These are phyloP conservation scores for Melanotaenia trifasciata DNA, from an alignment of 2,797 vertebrate species.

Conservation along the genomic window DNA sequence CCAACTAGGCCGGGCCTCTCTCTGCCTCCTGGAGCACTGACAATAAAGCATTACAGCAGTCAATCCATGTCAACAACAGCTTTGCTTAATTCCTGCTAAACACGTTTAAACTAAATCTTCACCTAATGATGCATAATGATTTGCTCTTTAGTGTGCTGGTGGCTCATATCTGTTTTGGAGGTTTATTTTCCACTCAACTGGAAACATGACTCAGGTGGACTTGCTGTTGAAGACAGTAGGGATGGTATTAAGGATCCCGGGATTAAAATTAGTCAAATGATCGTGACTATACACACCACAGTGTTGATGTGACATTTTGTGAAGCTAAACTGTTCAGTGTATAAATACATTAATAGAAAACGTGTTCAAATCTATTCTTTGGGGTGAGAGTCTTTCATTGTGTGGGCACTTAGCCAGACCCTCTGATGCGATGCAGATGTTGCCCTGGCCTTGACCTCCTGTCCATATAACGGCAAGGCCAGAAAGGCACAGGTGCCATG, in stretches of 20 bases:
- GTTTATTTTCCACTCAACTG: slow-evolving; percentile 71
- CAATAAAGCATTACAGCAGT: slow-evolving; percentile 90
- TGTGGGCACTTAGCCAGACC: slow-evolving; percentile 67
- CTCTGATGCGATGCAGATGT: slow-evolving; percentile 82
- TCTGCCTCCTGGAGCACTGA: slow-evolving; percentile 87
- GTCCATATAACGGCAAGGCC: slow-evolving; percentile 67
- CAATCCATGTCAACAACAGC: slow-evolving; percentile 91
- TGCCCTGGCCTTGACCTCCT: slow-evolving; percentile 80
- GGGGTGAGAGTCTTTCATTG: slow-evolving; percentile 34
- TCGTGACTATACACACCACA: slow-evolving; percentile 33
- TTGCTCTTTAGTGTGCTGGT: slow-evolving; percentile 84
- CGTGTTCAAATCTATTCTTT: slow-evolving; percentile 50
- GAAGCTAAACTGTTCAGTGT: background rate
- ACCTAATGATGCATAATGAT: slow-evolving; percentile 90
- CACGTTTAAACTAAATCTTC: slow-evolving; percentile 90
- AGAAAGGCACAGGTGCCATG: slow-evolving; percentile 74
- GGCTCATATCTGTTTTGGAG: slow-evolving; percentile 79
- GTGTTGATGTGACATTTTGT: slow-evolving; percentile 6
- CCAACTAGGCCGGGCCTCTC: slow-evolving; percentile 79
- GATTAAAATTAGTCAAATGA: slow-evolving; percentile 56
- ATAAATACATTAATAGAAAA: slow-evolving; percentile 1
- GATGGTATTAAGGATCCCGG: slow-evolving; percentile 53
- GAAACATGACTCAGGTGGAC: slow-evolving; percentile 76
- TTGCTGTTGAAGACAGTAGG: slow-evolving; percentile 39
- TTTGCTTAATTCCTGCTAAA: slow-evolving; percentile 91